Percentiles rank a stretch among this genome's conserved stretches.
Evolutionary conservation across 2,888 invertebrate genomes (phyloP).

Genomic region (Vandiemenella viatica): DNA sequence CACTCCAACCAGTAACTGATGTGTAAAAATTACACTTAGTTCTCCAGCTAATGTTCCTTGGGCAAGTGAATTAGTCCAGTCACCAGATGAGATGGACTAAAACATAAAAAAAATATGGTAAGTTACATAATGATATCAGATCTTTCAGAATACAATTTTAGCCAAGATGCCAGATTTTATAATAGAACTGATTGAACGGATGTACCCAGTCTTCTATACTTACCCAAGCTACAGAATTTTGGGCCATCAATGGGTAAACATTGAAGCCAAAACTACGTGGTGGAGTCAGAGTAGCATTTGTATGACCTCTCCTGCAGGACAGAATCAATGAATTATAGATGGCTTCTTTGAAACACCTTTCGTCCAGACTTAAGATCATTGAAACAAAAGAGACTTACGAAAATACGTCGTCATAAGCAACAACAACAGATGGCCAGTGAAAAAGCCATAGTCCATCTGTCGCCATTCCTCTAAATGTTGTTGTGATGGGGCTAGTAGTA

Average conservation of each 20-base stretch:
- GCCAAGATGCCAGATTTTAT: too few species aligned
- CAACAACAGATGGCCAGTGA: slow-evolving; percentile 33
- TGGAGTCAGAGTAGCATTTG: slow-evolving; percentile 25
- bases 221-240: slow-evolving; percentile 29
- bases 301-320: slow-evolving; percentile 24
- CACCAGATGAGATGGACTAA: slow-evolving; percentile 29
- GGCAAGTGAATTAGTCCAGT: slow-evolving; percentile 35
- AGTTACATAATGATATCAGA: too few species aligned
- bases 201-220: too few species aligned
- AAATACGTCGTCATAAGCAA: slow-evolving; percentile 29
- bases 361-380: too few species aligned
- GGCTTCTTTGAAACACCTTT: too few species aligned
- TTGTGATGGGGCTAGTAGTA: slow-evolving; percentile 26
- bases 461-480: slow-evolving; percentile 27
- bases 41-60: slow-evolving; percentile 37
- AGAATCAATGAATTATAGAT: slow-evolving; percentile 1
- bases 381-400: slow-evolving; percentile 21
- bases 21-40: slow-evolving; percentile 31
- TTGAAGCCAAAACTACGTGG: slow-evolving; percentile 27
- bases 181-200: too few species aligned
- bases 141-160: too few species aligned
- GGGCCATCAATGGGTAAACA: slow-evolving; percentile 26
- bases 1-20: slow-evolving; percentile 22
- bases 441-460: slow-evolving; percentile 35
- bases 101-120: slow-evolving; percentile 16